Evolutionary conservation across 2,797 vertebrate species (phyloP), one percentile per base, ranked within the genome.

Genomic region (Odontamblyopus lacepedii): DNA sequence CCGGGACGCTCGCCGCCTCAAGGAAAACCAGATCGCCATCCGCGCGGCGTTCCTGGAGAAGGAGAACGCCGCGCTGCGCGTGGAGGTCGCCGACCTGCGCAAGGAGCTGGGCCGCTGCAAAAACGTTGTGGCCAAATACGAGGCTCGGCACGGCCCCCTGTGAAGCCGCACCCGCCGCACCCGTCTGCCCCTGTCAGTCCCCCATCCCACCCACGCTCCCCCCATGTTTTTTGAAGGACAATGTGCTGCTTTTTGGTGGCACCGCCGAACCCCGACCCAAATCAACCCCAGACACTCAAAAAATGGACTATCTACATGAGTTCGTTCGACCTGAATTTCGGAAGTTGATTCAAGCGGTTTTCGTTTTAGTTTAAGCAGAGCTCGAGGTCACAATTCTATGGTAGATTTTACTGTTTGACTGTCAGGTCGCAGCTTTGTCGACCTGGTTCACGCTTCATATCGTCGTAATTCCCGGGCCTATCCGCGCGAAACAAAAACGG

Each of bases 21-120:
- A 99, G 92, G 97, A 99, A 92, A 99, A 99, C 91, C 98, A 99
- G 95, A 99, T 99, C 67, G 97, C 98, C 89, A 98, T 98, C 91
- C 95, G 98, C 2, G 97, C 98, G 1, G 89, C 93, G 0, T 99
- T 99, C 84, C 95, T 99, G 85, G 98, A 99, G 93, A 99, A 98
- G 91, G 98, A 99, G 94, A 99, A 99, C 90, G 87, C 90, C 0
- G 98, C 96, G 0, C 95, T 99, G 44, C 94, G 97, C 81, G 90
- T 94, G 76, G 98, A 99, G 91, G 97, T 99, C 77, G 95, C 96
- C 0, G 97, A 98, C 74, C 73, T 99, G 69, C 88, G 97, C 77
- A 98, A 98, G 91, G 97, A 99, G 94, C 94, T 99, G 83, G 96
- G 96, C 85, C 96, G 96, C 83, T 97, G 96, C 95, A 97, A 97